These are phyloP conservation scores for Camelus bactrianus DNA, from an alignment of 2,113 vertebrate genomes.

Conservation along the genomic window DNA sequence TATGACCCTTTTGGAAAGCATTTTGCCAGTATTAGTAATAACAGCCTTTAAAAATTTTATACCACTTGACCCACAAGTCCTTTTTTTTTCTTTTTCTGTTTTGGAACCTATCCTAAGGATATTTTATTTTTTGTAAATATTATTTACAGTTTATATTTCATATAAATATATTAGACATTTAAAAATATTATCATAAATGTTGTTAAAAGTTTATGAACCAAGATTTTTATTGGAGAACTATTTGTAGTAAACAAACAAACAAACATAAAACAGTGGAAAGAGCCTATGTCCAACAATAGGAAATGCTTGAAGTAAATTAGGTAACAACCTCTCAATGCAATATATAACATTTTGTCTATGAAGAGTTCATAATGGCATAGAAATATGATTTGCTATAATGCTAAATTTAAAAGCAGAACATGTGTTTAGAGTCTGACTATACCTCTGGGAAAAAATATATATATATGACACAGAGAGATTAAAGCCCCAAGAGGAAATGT, in stretches of 20 bases:
- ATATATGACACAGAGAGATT: neutral
- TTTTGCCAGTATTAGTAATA: neutral
- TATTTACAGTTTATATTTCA: neutral
- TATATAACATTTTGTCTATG: neutral
- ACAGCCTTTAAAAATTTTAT: conserved; percentile 30
- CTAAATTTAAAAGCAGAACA: neutral
- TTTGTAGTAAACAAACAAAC: neutral
- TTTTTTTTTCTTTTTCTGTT: neutral
- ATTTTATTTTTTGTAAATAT: neutral
- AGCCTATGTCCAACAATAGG: neutral
- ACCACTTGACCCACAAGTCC: neutral
- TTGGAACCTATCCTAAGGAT: conserved; percentile 5
- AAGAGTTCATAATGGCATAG: neutral
- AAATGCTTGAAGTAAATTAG: neutral
- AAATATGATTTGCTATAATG: neutral
- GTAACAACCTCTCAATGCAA: neutral
- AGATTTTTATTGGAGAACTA: neutral
- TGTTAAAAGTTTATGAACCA: conserved; percentile 21
- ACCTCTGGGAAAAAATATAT: neutral
- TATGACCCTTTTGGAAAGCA: conserved; percentile 15
- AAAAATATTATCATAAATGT: neutral
- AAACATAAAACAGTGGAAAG: neutral
- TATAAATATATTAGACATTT: neutral
- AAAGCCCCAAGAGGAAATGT: neutral
- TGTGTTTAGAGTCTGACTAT: neutral